Conservation (phyloP, 2,113 vertebrate species). For the Nerophis lumbriciformis region DNA sequence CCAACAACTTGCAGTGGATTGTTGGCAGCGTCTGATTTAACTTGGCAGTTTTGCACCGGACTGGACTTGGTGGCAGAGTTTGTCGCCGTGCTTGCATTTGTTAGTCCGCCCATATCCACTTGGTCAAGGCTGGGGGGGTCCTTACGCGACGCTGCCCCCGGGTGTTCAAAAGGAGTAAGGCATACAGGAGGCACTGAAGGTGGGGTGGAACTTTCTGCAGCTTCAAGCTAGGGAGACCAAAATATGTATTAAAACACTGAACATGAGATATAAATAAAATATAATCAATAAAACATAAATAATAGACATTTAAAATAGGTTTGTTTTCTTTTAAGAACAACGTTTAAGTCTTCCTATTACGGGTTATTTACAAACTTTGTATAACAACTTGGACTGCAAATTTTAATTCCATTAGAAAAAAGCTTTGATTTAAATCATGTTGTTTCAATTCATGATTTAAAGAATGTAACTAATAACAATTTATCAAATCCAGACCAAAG, state of each 20-base stretch:
- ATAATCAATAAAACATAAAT: too few species aligned
- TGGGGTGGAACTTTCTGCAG: slow-evolving; percentile 21
- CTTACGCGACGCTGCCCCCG: slow-evolving; percentile 9
- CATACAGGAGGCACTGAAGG: slow-evolving; percentile 37
- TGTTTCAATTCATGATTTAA: too few species aligned
- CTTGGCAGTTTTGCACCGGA: background rate
- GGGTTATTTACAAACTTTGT: too few species aligned
- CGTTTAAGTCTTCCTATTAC: too few species aligned
- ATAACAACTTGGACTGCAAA: too few species aligned
- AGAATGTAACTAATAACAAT: too few species aligned
- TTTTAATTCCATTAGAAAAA: too few species aligned
- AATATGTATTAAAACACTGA: background rate
- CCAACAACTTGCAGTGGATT: slow-evolving; percentile 8
- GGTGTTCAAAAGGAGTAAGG: slow-evolving; percentile 33
- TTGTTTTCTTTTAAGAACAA: too few species aligned
- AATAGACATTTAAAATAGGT: too few species aligned
- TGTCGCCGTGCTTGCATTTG: background rate
- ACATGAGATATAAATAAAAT: too few species aligned
- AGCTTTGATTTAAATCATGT: too few species aligned
- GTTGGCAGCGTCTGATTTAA: background rate
- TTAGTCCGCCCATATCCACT: slow-evolving; percentile 17
- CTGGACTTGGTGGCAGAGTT: slow-evolving; percentile 7
- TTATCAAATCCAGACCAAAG: too few species aligned
- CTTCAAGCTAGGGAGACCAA: slow-evolving; percentile 17
- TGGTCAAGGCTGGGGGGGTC: slow-evolving; percentile 7